Conservation (phyloP, 1,140 invertebrate species). For the Camponotus pennsylvanicus region DNA sequence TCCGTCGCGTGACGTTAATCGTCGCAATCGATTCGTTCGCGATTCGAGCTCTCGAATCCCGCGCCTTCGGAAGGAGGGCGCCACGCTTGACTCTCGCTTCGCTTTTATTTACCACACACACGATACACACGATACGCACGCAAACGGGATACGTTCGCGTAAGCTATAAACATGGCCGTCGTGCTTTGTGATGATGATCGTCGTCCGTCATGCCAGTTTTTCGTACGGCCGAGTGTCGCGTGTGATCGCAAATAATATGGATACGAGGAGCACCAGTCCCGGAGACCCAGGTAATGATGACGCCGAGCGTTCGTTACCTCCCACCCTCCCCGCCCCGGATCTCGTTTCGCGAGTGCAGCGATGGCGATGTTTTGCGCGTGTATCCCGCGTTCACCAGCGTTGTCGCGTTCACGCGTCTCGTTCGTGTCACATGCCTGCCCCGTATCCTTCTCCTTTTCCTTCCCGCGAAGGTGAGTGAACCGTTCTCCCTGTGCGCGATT, state of each 20-base stretch:
- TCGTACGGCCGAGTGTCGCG: slow-evolving; percentile 16
- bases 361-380: background rate
- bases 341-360: background rate
- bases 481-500: background rate
- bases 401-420: background rate
- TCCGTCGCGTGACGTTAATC: slow-evolving; percentile 1
- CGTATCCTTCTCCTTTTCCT: background rate
- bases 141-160: slow-evolving; percentile 13
- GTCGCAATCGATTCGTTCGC: slow-evolving; percentile 38
- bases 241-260: slow-evolving; percentile 64
- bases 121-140: background rate
- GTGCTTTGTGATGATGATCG: slow-evolving; percentile 71
- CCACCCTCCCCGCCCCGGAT: background rate
- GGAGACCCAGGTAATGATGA: slow-evolving; percentile 66
- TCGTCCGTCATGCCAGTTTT: slow-evolving; percentile 37
- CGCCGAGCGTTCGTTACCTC: background rate
- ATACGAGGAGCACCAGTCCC: slow-evolving; percentile 42
- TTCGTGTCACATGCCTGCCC: slow-evolving; percentile 3
- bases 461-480: slow-evolving; percentile 68
- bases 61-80: slow-evolving; percentile 8
- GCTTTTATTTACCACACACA: slow-evolving; percentile 51
- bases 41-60: slow-evolving; percentile 47
- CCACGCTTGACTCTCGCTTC: background rate
- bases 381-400: slow-evolving; percentile 5
- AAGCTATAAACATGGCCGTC: slow-evolving; percentile 71